phyloP scores from a whole-genome alignment of 2,113 vertebrate genomes.

The Eulemur rufifrons region DNA sequence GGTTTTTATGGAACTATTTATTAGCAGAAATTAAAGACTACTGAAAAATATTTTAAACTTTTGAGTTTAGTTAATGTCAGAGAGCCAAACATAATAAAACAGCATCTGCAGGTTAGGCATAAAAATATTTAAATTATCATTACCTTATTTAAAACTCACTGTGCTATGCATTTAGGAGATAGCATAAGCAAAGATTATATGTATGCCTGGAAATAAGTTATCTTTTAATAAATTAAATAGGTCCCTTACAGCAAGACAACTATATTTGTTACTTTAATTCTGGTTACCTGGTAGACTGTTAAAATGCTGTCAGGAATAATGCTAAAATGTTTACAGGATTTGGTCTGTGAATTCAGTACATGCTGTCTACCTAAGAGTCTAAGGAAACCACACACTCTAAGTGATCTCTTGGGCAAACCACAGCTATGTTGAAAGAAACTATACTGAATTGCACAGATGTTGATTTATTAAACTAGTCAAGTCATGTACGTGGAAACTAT shows the following conservation, averaged over 20 bases:
- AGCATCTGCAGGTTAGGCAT: slow-evolving; percentile 57
- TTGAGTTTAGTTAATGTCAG: slow-evolving; percentile 50
- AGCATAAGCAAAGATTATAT: slow-evolving; percentile 33
- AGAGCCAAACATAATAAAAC: slow-evolving; percentile 73
- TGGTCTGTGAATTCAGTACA: not conserved
- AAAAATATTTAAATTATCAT: slow-evolving; percentile 72
- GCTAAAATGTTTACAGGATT: slow-evolving; percentile 13
- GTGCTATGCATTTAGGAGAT: slow-evolving; percentile 52
- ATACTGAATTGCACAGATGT: not conserved
- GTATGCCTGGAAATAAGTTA: slow-evolving; percentile 63
- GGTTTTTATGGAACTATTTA: slow-evolving; percentile 54
- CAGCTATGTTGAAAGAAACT: slow-evolving; percentile 30
- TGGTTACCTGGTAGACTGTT: slow-evolving; percentile 13
- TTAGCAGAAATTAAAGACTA: slow-evolving; percentile 74
- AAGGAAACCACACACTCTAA: slow-evolving; percentile 3
- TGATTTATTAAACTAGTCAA: slow-evolving; percentile 27
- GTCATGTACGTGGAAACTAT: not conserved
- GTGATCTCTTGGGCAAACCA: not conserved
- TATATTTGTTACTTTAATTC: slow-evolving; percentile 31
- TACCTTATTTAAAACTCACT: slow-evolving; percentile 67
- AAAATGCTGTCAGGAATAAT: slow-evolving; percentile 32
- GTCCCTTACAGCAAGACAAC: slow-evolving; percentile 24
- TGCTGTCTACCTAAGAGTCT: not conserved
- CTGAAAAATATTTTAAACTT: slow-evolving; percentile 52
- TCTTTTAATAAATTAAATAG: slow-evolving; percentile 59